Evolutionary conservation across 92 coral and sea anemone species (phyloP).

Genomic region (Phenganax stokvisi): DNA sequence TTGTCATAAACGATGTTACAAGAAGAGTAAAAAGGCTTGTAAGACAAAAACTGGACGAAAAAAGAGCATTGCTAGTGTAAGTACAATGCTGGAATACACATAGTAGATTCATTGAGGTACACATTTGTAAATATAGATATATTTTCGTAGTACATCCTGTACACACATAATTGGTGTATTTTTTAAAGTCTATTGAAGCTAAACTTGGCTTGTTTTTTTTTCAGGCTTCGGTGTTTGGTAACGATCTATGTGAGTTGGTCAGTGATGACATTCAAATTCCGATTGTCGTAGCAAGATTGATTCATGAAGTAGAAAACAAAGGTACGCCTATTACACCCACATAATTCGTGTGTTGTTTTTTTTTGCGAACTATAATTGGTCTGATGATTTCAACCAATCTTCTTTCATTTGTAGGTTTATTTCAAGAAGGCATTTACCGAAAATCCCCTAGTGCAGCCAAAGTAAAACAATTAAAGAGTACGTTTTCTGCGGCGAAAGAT

Average conservation of each 20-base stretch:
- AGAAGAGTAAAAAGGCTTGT: conserved; percentile 65
- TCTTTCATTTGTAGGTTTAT: conserved; percentile 53
- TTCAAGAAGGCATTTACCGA: conserved; percentile 85
- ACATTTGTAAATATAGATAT: too few relatives aligned
- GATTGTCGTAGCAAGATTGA: conserved; percentile 65
- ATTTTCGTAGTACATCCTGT: too few relatives aligned
- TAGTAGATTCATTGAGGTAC: too few relatives aligned
- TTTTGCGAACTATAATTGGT: background rate
- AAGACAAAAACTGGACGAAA: conserved; percentile 49
- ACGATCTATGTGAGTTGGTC: conserved; percentile 65
- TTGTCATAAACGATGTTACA: conserved; percentile 92
- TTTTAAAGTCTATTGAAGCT: background rate
- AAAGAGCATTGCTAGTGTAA: conserved; percentile 68
- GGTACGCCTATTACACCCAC: conserved; percentile 48
- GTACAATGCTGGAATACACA: background rate
- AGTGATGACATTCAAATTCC: conserved; percentile 73
- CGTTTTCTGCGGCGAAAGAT: conserved; percentile 51
- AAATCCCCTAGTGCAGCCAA: conserved; percentile 81
- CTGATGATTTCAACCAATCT: background rate
- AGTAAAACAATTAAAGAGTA: conserved; percentile 71
- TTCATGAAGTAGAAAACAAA: conserved; percentile 80
- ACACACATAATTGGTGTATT: too few relatives aligned
- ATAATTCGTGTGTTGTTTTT: background rate
- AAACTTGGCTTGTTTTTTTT: conserved; percentile 14
- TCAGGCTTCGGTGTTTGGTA: conserved; percentile 71